Base-by-base conservation (phyloP, 2,113 vertebrate species). In the Heterocephalus glaber region DNA sequence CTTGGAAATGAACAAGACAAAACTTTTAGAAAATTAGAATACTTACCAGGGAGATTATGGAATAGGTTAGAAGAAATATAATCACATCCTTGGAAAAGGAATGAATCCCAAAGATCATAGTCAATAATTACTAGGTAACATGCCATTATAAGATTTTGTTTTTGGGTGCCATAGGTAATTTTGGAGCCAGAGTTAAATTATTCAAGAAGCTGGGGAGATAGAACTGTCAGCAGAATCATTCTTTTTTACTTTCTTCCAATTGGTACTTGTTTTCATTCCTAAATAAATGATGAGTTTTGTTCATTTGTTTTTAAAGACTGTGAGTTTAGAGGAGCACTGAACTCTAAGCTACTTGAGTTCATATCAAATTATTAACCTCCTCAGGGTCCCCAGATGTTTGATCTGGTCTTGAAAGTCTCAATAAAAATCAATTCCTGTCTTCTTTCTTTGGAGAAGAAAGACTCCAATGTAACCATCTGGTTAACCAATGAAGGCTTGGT, bases 141-240 rank as follows among this genome's bases (percentile, higher is more conserved):
- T 20, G 56, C 2, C 22, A 38, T 28, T 38, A 63, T 9, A 77
- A 87, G 20, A 16, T 13, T 79, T 65, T 89, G 24, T 60, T 90
- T 92, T 87, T 79, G 47, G 26, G 54, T 90, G 44, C 11, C 54
- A 4, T 65, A 80, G 96, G 90, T 66, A 92, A 85, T 38, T 93
- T 86, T 80, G 44, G 66, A 77, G 52, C 13, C 68, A 52, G 66
- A 95, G 56, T 12, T 81, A 77, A 96, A 95, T 86, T 94, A 38
- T 11, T 90, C 13, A 24, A 58, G 61, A 79, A 70, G 26, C 47
- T 86, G 65, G 17, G 38, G 63, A 93, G 63, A 28, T 2, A 52
- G 54, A 93, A 30, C 56, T 80, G n/a, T 58, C 12, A 61, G 76
- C 56, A 49, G 35, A 95, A n/a, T 52, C 38, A 74, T 22, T 2